Percentiles rank a stretch among this genome's conserved stretches.
These are phyloP conservation scores for Dendropsophus ebraccatus DNA, from an alignment of 2,113 vertebrate species.

Conservation along the genomic window DNA sequence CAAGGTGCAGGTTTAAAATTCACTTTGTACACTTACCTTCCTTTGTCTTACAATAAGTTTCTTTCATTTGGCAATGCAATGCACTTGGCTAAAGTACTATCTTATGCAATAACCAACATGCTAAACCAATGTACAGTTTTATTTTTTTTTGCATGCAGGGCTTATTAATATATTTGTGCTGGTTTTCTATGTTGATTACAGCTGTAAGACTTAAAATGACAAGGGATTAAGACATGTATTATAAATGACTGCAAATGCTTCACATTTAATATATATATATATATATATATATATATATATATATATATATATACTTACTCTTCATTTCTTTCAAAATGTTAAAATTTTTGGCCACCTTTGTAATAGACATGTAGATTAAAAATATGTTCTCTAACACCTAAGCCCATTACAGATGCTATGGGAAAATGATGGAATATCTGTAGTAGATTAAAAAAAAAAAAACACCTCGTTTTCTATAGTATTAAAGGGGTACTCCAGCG, in stretches of 20 bases:
- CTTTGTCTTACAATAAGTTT: constrained; percentile 7
- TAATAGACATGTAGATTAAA: not conserved
- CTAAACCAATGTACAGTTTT: constrained; percentile 28
- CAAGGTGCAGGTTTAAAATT: constrained; percentile 46
- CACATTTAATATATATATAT: not conserved
- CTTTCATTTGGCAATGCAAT: constrained; percentile 31
- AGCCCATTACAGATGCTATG: not conserved
- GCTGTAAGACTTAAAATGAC: not conserved
- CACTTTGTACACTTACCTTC: constrained; percentile 7
- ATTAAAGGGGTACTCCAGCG: too few relatives aligned
- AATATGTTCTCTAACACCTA: not conserved
- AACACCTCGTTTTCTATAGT: not conserved
- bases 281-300: not conserved
- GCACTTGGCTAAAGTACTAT: constrained; percentile 20
- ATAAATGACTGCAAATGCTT: not conserved
- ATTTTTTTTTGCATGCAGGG: constrained; percentile 55
- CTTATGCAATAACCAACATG: constrained; percentile 34
- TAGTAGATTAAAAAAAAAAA: too few relatives aligned
- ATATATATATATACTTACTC: not conserved
- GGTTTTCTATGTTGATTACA: constrained; percentile 32
- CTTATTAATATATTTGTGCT: constrained; percentile 23
- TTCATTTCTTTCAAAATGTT: not conserved
- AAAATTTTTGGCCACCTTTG: not conserved
- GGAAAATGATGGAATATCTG: not conserved
- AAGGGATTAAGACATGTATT: not conserved